phyloP scores from a whole-genome alignment of 2,797 vertebrate genomes.

The Pogoniulus pusillus region DNA sequence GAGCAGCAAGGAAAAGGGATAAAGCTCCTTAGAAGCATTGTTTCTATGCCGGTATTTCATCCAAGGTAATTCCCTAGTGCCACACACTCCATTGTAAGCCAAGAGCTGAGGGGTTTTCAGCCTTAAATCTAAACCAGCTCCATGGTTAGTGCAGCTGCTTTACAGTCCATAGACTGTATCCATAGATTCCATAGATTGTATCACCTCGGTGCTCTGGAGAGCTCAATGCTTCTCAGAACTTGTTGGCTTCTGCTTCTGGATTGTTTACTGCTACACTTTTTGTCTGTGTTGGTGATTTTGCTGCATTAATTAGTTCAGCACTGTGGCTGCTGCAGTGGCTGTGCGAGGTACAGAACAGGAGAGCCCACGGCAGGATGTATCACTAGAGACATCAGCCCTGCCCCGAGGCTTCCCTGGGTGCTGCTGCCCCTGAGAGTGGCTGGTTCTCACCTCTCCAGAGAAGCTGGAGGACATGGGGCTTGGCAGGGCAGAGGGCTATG shows the following conservation, averaged over 20 bases:
- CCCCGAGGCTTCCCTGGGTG: neutral
- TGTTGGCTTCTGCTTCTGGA: neutral
- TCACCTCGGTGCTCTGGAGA: neutral
- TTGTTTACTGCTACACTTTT: neutral
- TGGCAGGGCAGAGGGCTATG: neutral
- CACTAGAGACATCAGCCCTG: neutral
- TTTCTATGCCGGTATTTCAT: neutral
- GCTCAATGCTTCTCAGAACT: neutral
- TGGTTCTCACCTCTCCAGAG: rapidly evolving
- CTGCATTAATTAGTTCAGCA: rapidly evolving
- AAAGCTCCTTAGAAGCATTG: neutral
- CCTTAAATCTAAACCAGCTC: neutral
- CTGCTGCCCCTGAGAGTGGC: neutral
- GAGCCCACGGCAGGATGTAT: rapidly evolving
- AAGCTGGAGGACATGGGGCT: neutral
- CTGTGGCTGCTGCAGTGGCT: neutral
- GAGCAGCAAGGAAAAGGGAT: neutral
- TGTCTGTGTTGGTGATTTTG: neutral
- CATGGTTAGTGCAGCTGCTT: neutral
- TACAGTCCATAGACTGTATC: neutral
- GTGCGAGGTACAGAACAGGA: neutral
- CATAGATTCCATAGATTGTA: neutral
- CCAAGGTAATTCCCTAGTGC: neutral
- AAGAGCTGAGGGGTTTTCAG: neutral
- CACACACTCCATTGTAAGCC: neutral